Base-by-base conservation (phyloP, 2,888 invertebrate species). In the Sarcophaga rosellei region DNA sequence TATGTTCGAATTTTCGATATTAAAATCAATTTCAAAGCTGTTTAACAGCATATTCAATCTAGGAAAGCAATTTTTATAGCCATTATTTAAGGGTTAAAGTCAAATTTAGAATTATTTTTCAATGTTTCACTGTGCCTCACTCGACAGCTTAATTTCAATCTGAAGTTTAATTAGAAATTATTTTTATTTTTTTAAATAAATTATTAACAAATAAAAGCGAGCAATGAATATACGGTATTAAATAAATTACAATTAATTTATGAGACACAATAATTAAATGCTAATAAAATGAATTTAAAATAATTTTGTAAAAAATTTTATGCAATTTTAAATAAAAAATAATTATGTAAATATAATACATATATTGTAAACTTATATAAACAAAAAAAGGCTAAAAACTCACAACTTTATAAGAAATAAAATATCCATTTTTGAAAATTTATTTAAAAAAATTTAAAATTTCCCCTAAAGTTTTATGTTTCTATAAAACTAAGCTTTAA, bases 211-310 rank as follows among this genome's bases (percentile, higher is more conserved):
- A 5, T 44, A 68, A 35, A 21, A 53, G 73, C 12, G 74, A 84
- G 84, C 84, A 80, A 84, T 84, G 61, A 66, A 70, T 76, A 53
- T 70, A 76, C 62, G 65, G 80, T 84, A 79, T 80, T 84, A 79
- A n/a, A 25, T 45, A 69, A 66, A 66, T 35, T 35, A 35, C 8
- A 35, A 15, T 57, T 63, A 57, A 44, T 45, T 63, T 62, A 69
- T 15, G 35, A 70, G 25, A 66, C 20, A 68, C 59, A 47, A 65
- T 35, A 69, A 69, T 25, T 53, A 61, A 68, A 78, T 35, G 11
- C 57, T 66, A 63, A 65, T 47, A 69, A 61, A 62, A 61, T 17
- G 47, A 69, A 69, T 61, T 66, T 20, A 44, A 69, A 69, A 47
- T 57, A 70, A 59, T 78, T 20, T 23, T 23, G 44, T 25, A 25